Conservation (phyloP, 2,113 vertebrate species). For the Erpornis zantholeuca region DNA sequence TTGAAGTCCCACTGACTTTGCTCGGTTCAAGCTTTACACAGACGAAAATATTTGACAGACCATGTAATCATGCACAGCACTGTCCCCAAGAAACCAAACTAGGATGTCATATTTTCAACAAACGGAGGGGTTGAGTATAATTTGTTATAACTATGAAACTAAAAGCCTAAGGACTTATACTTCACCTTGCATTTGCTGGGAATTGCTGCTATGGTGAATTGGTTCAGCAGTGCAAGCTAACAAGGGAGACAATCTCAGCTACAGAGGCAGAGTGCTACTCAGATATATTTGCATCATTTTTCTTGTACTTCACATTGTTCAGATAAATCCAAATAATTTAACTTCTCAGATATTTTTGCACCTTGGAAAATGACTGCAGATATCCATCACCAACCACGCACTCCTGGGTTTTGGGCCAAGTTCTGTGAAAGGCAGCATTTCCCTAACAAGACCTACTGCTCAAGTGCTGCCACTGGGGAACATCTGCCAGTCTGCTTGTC, state of each 20-base stretch:
- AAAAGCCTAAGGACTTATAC: background rate
- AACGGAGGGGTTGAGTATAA: background rate
- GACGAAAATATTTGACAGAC: background rate
- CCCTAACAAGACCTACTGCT: background rate
- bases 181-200: conserved; percentile 3
- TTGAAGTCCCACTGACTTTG: background rate
- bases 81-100: background rate
- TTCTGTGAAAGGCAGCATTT: background rate
- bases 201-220: background rate
- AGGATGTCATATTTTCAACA: background rate
- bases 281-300: background rate
- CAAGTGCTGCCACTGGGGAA: background rate
- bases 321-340: background rate
- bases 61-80: background rate
- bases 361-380: background rate
- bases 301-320: background rate
- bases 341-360: background rate
- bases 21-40: background rate
- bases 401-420: background rate
- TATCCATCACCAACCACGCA: background rate
- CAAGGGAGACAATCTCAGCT: background rate
- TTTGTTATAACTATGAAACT: background rate
- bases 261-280: background rate
- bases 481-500: background rate
- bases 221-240: background rate